A percentile compares a stretch with the other conserved stretches of the same genome.
Evolutionary conservation across 2,797 vertebrate genomes (phyloP).

Genomic region (Sebastes paucispinis): DNA sequence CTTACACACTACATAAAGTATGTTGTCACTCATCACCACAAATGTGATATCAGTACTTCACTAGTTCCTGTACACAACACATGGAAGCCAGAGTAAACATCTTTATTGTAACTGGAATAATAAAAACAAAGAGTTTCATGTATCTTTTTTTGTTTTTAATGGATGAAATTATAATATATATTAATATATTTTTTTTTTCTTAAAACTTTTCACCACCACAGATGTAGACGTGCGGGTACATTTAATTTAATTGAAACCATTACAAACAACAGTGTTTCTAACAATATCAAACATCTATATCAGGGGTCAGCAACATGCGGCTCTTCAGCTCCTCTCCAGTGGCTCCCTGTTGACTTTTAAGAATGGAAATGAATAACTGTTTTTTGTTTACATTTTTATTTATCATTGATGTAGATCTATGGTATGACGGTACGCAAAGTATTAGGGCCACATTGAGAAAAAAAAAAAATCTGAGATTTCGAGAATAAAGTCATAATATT

Average conservation of each 20-base stretch:
- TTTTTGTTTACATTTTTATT: too few relatives aligned
- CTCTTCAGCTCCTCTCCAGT: too few relatives aligned
- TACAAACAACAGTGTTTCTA: neutral
- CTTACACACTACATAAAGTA: neutral
- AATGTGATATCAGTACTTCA: neutral
- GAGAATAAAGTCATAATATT: too few relatives aligned
- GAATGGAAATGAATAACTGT: too few relatives aligned
- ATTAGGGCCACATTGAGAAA: too few relatives aligned
- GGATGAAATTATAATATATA: too few relatives aligned
- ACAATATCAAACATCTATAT: neutral
- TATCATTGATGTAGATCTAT: too few relatives aligned
- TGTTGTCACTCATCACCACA: neutral
- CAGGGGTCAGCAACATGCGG: too few relatives aligned
- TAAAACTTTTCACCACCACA: neutral
- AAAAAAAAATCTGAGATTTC: too few relatives aligned
- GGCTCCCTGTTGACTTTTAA: too few relatives aligned
- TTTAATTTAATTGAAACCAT: neutral
- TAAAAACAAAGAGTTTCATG: neutral
- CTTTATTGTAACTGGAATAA: neutral
- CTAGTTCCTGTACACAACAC: neutral
- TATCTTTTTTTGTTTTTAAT: neutral
- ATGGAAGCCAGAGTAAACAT: neutral
- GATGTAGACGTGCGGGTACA: neutral
- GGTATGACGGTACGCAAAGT: too few relatives aligned
- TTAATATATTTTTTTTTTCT: too few relatives aligned